Evolutionary conservation across 2,113 vertebrate species (phyloP).

Genomic region (Eleginops maclovinus): DNA sequence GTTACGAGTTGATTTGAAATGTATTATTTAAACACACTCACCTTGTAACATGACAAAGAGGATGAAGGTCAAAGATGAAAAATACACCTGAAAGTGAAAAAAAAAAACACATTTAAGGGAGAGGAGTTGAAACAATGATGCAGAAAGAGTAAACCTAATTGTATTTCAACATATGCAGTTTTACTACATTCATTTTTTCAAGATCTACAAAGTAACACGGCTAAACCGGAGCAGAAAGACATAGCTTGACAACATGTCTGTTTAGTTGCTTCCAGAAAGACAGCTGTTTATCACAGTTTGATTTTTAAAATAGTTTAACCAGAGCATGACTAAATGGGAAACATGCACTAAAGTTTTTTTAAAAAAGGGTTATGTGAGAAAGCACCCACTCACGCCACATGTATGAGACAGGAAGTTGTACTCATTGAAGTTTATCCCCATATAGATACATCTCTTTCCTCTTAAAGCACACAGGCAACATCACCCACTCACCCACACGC

Average conservation of each 20-base stretch:
- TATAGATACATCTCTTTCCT: conserved; percentile 58
- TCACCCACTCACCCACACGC: conserved; percentile 32
- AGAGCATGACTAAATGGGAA: not conserved
- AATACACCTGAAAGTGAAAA: conserved; percentile 63
- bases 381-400: not conserved
- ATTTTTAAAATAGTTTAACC: conserved; percentile 7
- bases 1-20: not conserved
- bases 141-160: not conserved
- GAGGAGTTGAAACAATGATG: not conserved
- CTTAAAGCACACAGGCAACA: conserved; percentile 1
- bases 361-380: not conserved
- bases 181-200: not conserved
- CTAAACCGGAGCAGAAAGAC: not conserved
- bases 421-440: conserved; percentile 29
- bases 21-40: conserved; percentile 51
- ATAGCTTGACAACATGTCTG: not conserved
- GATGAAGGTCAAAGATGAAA: conserved; percentile 33
- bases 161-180: not conserved
- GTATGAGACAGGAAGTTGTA: conserved; percentile 55
- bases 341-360: not conserved
- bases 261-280: conserved; percentile 7
- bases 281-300: not conserved
- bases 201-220: not conserved
- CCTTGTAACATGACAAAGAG: conserved; percentile 53
- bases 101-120: not conserved